Evolutionary conservation across 1,140 invertebrate species (phyloP).

Genomic region (Centruroides sculpturatus): DNA sequence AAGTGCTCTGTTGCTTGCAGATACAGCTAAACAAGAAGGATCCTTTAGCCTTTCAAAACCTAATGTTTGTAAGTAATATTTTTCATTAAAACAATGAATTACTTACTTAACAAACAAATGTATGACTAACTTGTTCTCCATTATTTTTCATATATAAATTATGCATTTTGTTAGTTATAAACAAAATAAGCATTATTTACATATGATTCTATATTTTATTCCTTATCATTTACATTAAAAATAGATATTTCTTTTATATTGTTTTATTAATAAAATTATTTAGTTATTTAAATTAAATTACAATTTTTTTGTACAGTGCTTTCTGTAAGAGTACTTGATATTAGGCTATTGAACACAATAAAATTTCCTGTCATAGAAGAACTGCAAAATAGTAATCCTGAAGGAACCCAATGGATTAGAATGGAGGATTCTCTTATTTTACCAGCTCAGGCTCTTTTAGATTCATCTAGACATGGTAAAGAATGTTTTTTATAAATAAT

Average conservation of each 20-base stretch:
- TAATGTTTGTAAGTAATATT: conserved; percentile 60
- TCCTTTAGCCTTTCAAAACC: conserved; percentile 61
- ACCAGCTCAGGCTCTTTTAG: conserved; percentile 16
- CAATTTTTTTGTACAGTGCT: conserved; percentile 9
- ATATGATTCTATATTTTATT: no score
- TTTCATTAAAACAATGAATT: neutral
- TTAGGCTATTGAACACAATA: conserved; percentile 5
- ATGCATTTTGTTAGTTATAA: no score
- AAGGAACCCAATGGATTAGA: conserved; percentile 11
- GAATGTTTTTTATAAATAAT: neutral
- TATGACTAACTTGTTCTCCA: no score
- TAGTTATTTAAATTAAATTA: neutral
- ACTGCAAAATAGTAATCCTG: conserved; percentile 1
- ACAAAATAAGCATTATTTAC: no score
- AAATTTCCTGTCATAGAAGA: conserved; percentile 11
- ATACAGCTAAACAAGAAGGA: conserved; percentile 65
- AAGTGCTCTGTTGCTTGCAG: conserved; percentile 79
- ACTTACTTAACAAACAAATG: no score
- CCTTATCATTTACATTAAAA: no score
- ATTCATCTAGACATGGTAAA: conserved; percentile 34
- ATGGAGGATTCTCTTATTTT: conserved; percentile 17
- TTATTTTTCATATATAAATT: no score
- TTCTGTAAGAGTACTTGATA: conserved; percentile 14
- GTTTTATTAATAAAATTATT: no score
- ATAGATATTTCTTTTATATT: no score